Conservation (phyloP, 2,888 invertebrate species). For the Chelonus formosanus region DNA sequence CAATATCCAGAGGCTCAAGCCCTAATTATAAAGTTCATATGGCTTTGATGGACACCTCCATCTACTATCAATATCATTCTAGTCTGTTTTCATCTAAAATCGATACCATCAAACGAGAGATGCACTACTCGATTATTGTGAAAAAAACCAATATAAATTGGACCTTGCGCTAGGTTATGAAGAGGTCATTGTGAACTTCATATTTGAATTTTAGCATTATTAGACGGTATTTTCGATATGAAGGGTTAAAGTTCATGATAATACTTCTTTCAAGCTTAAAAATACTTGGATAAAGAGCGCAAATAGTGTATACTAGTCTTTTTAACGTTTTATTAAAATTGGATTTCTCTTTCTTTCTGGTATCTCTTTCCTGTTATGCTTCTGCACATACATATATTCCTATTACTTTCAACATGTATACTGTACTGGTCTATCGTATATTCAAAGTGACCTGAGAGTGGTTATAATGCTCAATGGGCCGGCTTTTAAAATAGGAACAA, state of each 20-base stretch:
- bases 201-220: background rate
- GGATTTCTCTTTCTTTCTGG: background rate
- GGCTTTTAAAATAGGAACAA: too few species aligned
- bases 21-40: slow-evolving; percentile 49
- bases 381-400: background rate
- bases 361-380: background rate
- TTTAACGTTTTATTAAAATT: background rate
- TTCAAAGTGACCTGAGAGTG: too few species aligned
- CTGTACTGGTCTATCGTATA: background rate
- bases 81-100: slow-evolving; percentile 19
- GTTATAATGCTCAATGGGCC: too few species aligned
- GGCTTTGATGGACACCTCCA: slow-evolving; percentile 43
- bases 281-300: background rate
- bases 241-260: background rate
- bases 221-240: background rate
- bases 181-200: background rate
- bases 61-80: slow-evolving; percentile 43
- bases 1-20: slow-evolving; percentile 39
- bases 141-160: slow-evolving; percentile 46
- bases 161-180: slow-evolving; percentile 16
- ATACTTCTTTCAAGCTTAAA: background rate
- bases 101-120: slow-evolving; percentile 13
- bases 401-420: background rate
- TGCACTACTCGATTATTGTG: slow-evolving; percentile 4
- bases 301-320: background rate